A percentile compares a stretch with the other conserved stretches of the same genome.
Evolutionary conservation across 2,888 invertebrate genomes (phyloP).

Genomic region (Ametastegia equiseti): DNA sequence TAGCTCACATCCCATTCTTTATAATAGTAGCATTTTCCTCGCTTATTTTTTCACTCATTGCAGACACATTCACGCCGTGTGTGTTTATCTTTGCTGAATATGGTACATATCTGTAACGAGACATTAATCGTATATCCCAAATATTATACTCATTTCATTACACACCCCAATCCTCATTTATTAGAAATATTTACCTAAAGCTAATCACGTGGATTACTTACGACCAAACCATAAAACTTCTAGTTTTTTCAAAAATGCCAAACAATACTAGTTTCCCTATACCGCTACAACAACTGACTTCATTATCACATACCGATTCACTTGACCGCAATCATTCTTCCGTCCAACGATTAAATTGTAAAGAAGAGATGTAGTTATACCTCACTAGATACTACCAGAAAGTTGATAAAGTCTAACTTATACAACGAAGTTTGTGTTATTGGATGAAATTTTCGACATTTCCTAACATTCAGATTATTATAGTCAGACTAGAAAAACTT

Average conservation of each 20-base stretch:
- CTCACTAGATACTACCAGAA: neutral
- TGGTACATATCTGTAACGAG: conserved; percentile 72
- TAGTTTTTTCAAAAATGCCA: neutral
- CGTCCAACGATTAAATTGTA: neutral
- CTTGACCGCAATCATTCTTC: neutral
- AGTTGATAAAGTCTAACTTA: neutral
- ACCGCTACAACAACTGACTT: neutral
- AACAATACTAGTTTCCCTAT: neutral
- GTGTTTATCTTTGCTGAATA: conserved; percentile 69
- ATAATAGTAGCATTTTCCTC: conserved; percentile 49
- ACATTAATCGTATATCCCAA: conserved; percentile 57
- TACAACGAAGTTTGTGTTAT: neutral
- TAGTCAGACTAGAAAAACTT: neutral
- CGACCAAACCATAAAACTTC: neutral
- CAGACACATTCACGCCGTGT: conserved; percentile 69
- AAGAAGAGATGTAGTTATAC: neutral
- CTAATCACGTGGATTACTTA: neutral
- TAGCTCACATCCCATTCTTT: conserved; percentile 69
- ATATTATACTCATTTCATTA: neutral
- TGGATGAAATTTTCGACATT: neutral
- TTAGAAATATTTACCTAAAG: neutral
- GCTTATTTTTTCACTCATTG: conserved; percentile 64
- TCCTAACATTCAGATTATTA: neutral
- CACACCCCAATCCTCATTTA: neutral
- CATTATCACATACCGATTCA: neutral